Evolutionary conservation across 53 echinoderm and acorn worm genomes (phyloP).

Genomic region (Arbacia lixula): DNA sequence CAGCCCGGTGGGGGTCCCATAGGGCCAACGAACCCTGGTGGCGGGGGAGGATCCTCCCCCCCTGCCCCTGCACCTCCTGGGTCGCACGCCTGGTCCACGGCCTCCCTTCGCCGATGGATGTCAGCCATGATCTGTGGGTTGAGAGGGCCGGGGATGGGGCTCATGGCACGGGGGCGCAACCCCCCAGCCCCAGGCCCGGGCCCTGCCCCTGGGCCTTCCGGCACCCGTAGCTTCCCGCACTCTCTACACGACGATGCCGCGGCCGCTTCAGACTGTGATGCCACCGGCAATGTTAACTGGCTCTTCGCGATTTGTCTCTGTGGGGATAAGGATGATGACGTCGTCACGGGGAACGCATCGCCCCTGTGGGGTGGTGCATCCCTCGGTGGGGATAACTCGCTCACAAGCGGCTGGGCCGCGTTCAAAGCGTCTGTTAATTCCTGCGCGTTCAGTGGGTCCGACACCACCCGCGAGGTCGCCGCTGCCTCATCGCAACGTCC

Average conservation of each 20-base stretch:
- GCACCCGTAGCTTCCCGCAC: conserved; percentile 43
- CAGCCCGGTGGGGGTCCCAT: conserved; percentile 25
- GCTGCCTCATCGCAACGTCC: conserved; percentile 20
- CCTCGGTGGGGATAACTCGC: not conserved
- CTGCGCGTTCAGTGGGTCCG: conserved; percentile 23
- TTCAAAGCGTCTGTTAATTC: conserved; percentile 45
- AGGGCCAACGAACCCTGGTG: not conserved
- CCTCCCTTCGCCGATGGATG: conserved; percentile 39
- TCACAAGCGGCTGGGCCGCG: not conserved
- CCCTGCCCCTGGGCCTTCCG: no score
- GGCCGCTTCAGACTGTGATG: conserved; percentile 26
- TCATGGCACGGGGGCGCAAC: conserved; percentile 40
- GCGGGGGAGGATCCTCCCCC: not conserved
- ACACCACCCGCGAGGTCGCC: not conserved
- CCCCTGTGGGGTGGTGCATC: not conserved
- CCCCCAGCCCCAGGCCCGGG: no score
- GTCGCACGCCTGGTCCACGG: conserved; percentile 45
- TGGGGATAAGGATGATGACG: not conserved
- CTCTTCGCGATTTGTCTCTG: conserved; percentile 55
- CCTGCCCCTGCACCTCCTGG: not conserved
- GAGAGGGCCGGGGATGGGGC: conserved; percentile 39
- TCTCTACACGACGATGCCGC: conserved; percentile 10
- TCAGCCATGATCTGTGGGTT: conserved; percentile 49
- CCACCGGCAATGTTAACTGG: conserved; percentile 39
- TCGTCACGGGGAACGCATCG: no score